phyloP scores from a whole-genome alignment of 1,140 invertebrate species.

The Nephila pilipes region DNA sequence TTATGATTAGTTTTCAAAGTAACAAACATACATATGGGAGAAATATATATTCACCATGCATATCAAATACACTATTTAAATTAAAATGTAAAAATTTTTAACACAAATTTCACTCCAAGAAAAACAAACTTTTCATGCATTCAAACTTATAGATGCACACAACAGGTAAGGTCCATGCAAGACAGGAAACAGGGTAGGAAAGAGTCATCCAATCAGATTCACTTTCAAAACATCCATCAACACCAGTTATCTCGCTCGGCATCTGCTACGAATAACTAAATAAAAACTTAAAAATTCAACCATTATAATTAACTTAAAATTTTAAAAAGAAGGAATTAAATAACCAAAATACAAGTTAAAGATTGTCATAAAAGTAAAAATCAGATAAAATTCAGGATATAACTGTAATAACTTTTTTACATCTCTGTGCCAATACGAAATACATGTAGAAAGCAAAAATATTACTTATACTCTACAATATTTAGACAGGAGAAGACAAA shows the following conservation, averaged over 20 bases:
- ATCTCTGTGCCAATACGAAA: too few species aligned
- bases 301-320: background rate
- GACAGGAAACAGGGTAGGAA: slow-evolving; percentile 49
- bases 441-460: too few species aligned
- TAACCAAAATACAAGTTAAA: background rate
- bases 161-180: slow-evolving; percentile 50
- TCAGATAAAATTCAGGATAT: too few species aligned
- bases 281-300: slow-evolving; percentile 29
- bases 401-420: too few species aligned
- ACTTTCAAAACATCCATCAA: slow-evolving; percentile 62
- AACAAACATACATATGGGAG: background rate
- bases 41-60: background rate
- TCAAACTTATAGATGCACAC: slow-evolving; percentile 64
- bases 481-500: too few species aligned
- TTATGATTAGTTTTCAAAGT: background rate
- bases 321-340: background rate
- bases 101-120: slow-evolving; percentile 15
- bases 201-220: slow-evolving; percentile 60
- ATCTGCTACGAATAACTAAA: slow-evolving; percentile 68
- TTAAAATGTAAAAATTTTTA: background rate
- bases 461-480: too few species aligned
- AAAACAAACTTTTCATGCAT: slow-evolving; percentile 53
- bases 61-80: background rate
- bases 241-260: slow-evolving; percentile 45
- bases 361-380: background rate